Evolutionary conservation across 2,113 vertebrate species (phyloP).

Genomic region (Amphilophus citrinellus): DNA sequence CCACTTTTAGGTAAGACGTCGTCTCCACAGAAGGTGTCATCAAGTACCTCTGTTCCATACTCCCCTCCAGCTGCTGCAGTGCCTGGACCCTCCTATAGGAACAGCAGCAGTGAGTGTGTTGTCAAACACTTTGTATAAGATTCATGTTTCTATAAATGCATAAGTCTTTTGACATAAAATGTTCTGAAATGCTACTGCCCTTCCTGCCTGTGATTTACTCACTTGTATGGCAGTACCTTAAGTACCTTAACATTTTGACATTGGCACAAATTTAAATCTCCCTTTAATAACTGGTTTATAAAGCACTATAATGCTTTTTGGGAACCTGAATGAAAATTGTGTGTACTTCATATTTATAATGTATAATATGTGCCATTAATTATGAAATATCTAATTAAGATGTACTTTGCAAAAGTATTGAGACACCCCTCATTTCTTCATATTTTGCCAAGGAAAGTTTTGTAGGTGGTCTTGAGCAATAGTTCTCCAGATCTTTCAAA

Average conservation of each 20-base stretch:
- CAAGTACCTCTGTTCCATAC: not conserved
- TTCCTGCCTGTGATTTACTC: not conserved
- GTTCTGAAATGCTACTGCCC: not conserved
- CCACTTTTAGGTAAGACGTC: conserved; percentile 33
- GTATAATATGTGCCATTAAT: not conserved
- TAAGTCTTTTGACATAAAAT: not conserved
- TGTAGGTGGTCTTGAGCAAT: too few relatives aligned
- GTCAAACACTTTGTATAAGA: not conserved
- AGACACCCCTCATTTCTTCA: too few relatives aligned
- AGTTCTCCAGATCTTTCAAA: too few relatives aligned
- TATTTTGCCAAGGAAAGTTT: too few relatives aligned
- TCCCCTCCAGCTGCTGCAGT: conserved; percentile 5
- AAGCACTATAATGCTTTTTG: not conserved
- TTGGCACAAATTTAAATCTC: not conserved
- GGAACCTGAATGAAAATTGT: not conserved
- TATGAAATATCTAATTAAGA: not conserved
- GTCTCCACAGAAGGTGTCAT: conserved; percentile 16
- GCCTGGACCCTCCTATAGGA: conserved; percentile 46
- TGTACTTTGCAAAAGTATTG: not conserved
- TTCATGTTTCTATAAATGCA: not conserved
- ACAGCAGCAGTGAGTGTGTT: conserved; percentile 57
- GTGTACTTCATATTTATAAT: not conserved
- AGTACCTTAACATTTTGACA: not conserved
- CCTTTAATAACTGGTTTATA: not conserved
- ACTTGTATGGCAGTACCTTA: not conserved